Conservation (phyloP, 2,113 vertebrate species). For the Narcine bancroftii region DNA sequence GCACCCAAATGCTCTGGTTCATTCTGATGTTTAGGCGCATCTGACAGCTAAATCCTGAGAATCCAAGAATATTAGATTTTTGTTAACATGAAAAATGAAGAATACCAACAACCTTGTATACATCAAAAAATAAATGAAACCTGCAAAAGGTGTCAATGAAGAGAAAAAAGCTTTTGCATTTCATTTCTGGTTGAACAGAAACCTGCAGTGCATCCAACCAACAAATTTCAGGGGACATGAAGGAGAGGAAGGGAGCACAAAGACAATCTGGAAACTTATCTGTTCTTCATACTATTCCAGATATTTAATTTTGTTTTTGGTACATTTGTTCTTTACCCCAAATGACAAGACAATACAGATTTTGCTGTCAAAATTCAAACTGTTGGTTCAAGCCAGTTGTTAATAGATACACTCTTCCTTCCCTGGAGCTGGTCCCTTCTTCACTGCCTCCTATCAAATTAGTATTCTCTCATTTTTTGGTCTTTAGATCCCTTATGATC, state of each 20-base stretch:
- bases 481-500: slow-evolving; percentile 28
- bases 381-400: slow-evolving; percentile 28
- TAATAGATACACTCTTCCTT: slow-evolving; percentile 6
- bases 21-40: no score
- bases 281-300: slow-evolving; percentile 37
- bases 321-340: slow-evolving; percentile 33
- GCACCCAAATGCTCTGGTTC: no score
- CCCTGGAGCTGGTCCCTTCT: slow-evolving; percentile 26
- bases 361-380: slow-evolving; percentile 31
- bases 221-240: neutral
- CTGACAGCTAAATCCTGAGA: no score
- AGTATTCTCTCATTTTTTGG: slow-evolving; percentile 28
- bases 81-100: no score
- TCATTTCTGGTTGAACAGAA: neutral
- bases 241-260: neutral
- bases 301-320: slow-evolving; percentile 35
- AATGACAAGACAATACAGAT: slow-evolving; percentile 37
- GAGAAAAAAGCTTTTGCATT: neutral
- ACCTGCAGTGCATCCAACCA: neutral
- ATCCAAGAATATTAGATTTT: no score
- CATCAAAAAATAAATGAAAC: neutral
- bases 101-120: no score
- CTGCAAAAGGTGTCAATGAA: neutral
- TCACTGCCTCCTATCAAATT: slow-evolving; percentile 28
- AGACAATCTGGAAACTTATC: slow-evolving; percentile 34